A percentile compares a stretch with the other conserved stretches of the same genome.
Conservation (phyloP, 2,888 invertebrate species). For the Cyaniris semiargus region DNA sequence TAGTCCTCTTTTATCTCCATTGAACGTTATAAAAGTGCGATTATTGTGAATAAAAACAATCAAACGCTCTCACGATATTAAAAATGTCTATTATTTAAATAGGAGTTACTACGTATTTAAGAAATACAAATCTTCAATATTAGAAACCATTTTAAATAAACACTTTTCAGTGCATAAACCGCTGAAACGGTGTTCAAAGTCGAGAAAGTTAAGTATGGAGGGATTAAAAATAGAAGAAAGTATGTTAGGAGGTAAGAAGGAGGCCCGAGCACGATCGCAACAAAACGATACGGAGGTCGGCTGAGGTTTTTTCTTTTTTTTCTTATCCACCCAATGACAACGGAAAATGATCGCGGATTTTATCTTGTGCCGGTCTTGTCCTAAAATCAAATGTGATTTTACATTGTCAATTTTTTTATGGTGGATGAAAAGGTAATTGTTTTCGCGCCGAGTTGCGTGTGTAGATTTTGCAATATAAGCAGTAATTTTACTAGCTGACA, state of each 20-base stretch:
- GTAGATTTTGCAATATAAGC: background rate
- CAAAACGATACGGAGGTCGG: conserved; percentile 75
- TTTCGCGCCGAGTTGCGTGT: conserved; percentile 37
- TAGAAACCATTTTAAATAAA: background rate
- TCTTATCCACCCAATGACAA: conserved; percentile 50
- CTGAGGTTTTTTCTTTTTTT: conserved; percentile 61
- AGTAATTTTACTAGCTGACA: background rate
- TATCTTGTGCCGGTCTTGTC: conserved; percentile 1
- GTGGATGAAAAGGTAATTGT: background rate
- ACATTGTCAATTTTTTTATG: background rate
- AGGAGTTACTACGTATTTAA: background rate
- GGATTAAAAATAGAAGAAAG: conserved; percentile 57
- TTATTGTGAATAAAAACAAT: background rate
- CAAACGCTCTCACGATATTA: background rate
- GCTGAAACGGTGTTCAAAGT: conserved; percentile 17
- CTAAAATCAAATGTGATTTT: conserved; percentile 17
- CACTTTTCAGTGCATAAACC: background rate
- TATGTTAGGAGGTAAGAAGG: conserved; percentile 79
- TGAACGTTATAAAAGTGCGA: background rate
- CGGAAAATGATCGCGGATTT: conserved; percentile 36
- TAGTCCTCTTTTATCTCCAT: background rate
- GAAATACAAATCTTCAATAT: background rate
- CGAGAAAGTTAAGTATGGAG: conserved; percentile 38
- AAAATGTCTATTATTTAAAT: background rate
- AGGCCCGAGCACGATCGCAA: conserved; percentile 72